Base-by-base conservation (phyloP, 2,113 vertebrate genomes). In the Tachycineta bicolor region DNA sequence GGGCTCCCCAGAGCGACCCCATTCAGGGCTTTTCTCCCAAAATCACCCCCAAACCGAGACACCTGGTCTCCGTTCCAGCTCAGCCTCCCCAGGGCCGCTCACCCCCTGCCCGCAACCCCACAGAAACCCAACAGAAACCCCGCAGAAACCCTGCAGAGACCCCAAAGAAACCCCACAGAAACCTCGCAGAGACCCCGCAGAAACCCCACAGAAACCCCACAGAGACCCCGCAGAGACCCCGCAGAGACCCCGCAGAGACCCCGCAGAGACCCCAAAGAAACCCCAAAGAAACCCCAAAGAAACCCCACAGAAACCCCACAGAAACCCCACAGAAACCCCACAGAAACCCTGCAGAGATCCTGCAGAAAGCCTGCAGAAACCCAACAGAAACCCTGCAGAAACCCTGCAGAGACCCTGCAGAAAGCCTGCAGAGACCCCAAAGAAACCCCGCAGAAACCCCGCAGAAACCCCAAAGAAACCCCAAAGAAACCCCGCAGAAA, bases 331-430 rank as follows among this genome's bases (percentile, higher is more conserved):
- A 6, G 1, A 14, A 4, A 11, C 6, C 50, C 9, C 31, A n/a
- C n/a, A 37, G 37, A 41, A 41, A 12, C 1, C 0, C 6, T 23
- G 4, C 3, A 6, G 1, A 14, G n/a, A n/a, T n/a, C n/a, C n/a
- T n/a, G n/a, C n/a, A n/a, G n/a, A n/a, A n/a, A n/a, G n/a, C n/a
- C n/a, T n/a, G n/a, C n/a, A n/a, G n/a, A n/a, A n/a, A n/a, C n/a
- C n/a, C n/a, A n/a, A n/a, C n/a, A 37, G 37, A 41, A 41, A 12
- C 1, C 0, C 6, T 23, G 4, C 3, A 6, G 1, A 14, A 4
- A 11, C 6, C 50, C 9, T n/a, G n/a, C n/a, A 37, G 37, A 41
- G 11, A 12, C 1, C 0, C 6, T 23, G 4, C 3, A 6, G 1
- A 14, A 4, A 11, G n/a, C n/a, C n/a, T n/a, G n/a, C n/a, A n/a